A percentile compares a stretch with the other conserved stretches of the same genome.
Evolutionary conservation across 1,140 invertebrate genomes (phyloP).

Genomic region (Mamestra configurata): DNA sequence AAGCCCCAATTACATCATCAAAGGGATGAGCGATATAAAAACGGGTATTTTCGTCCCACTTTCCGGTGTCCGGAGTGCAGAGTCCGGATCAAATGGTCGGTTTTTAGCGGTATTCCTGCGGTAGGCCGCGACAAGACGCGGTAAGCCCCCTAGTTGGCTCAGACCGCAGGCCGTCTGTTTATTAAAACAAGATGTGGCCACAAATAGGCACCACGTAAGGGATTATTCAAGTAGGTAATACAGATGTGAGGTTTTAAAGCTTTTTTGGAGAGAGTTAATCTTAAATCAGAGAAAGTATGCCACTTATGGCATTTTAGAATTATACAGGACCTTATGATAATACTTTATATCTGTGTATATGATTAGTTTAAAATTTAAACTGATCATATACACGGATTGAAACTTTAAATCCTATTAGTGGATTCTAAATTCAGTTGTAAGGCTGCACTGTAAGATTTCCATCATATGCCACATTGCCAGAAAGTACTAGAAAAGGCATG

Average conservation of each 20-base stretch:
- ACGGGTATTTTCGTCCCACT: conserved; percentile 26
- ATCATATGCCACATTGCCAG: no score
- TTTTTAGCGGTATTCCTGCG: conserved; percentile 28
- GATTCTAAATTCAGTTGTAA: no score
- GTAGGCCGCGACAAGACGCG: conserved; percentile 8
- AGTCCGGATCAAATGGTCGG: conserved; percentile 11
- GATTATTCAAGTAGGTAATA: conserved; percentile 2
- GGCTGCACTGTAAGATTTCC: no score
- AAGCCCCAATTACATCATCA: conserved; percentile 13
- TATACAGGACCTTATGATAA: no score
- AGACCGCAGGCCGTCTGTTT: conserved; percentile 31
- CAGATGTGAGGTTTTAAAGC: neutral
- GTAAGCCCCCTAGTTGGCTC: conserved; percentile 7
- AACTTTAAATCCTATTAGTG: no score
- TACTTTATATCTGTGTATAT: no score
- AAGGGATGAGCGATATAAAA: conserved; percentile 1
- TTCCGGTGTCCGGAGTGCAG: neutral
- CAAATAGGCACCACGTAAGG: neutral
- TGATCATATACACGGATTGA: no score
- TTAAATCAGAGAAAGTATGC: no score
- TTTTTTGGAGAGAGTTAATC: no score
- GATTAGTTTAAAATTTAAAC: no score
- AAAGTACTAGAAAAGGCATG: no score
- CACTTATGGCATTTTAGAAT: no score
- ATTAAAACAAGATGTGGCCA: conserved; percentile 26